phyloP scores from a whole-genome alignment of 2,888 invertebrate genomes.

The Rhagonycha fulva region DNA sequence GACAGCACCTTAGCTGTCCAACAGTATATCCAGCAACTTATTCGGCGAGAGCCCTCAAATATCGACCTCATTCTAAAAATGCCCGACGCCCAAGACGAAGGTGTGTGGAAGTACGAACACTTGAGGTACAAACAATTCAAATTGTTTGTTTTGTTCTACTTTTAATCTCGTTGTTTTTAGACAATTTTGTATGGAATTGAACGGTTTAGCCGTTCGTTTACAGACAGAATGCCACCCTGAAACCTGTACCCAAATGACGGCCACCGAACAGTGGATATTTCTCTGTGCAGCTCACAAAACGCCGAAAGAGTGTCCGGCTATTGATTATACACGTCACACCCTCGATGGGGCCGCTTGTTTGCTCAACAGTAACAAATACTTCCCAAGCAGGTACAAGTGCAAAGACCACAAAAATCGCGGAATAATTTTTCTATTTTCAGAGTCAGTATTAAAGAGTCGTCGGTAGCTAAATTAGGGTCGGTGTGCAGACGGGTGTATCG shows the following conservation, averaged over 20 bases:
- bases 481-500: slow-evolving; percentile 98
- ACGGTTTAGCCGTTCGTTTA: slow-evolving; percentile 95
- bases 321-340: slow-evolving; percentile 98
- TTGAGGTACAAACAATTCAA: slow-evolving; percentile 67
- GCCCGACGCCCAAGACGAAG: slow-evolving; percentile 97
- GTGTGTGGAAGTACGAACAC: slow-evolving; percentile 99
- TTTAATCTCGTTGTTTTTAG: slow-evolving; percentile 56
- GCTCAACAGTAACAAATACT: slow-evolving; percentile 99
- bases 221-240: slow-evolving; percentile 97
- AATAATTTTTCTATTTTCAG: slow-evolving; percentile 57
- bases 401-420: not conserved
- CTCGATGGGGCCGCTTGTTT: slow-evolving; percentile 98
- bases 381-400: slow-evolving; percentile 86
- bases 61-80: slow-evolving; percentile 93
- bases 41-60: slow-evolving; percentile 89
- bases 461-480: slow-evolving; percentile 96
- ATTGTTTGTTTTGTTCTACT: not conserved
- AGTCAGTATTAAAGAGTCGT: slow-evolving; percentile 98
- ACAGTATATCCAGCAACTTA: slow-evolving; percentile 98
- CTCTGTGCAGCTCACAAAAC: slow-evolving; percentile 99
- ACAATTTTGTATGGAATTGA: slow-evolving; percentile 99
- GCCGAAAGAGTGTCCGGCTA: slow-evolving; percentile 99
- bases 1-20: slow-evolving; percentile 98
- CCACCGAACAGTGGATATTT: slow-evolving; percentile 99
- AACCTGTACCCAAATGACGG: slow-evolving; percentile 99